phyloP scores from a whole-genome alignment of 2,797 vertebrate genomes.

The Gallinago solitaria region DNA sequence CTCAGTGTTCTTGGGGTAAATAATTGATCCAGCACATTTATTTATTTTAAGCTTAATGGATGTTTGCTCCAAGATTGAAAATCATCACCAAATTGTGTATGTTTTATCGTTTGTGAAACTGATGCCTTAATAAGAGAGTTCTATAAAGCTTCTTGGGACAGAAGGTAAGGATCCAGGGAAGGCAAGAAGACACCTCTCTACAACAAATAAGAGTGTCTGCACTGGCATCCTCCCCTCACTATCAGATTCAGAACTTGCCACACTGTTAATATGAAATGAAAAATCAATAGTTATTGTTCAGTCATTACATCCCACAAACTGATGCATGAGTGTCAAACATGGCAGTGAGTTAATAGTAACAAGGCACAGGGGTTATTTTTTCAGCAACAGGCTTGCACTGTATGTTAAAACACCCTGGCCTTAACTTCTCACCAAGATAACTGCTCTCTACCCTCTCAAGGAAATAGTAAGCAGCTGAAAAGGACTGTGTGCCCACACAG shows the following conservation, averaged over 20 bases:
- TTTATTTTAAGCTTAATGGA: background rate
- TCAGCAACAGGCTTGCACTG: background rate
- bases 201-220: background rate
- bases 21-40: background rate
- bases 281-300: constrained; percentile 55
- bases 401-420: background rate
- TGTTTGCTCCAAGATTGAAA: background rate
- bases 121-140: background rate
- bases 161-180: background rate
- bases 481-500: background rate
- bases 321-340: background rate
- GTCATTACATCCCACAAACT: background rate
- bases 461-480: background rate
- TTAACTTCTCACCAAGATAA: background rate
- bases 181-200: background rate
- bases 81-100: background rate
- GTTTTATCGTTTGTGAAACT: background rate
- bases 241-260: background rate
- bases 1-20: background rate
- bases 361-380: background rate
- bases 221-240: background rate
- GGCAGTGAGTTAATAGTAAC: background rate
- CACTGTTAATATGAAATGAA: constrained; percentile 21
- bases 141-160: background rate
- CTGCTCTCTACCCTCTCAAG: background rate